phyloP scores from a whole-genome alignment of 2,888 invertebrate genomes.

The Paralinhomoeus sp. region DNA sequence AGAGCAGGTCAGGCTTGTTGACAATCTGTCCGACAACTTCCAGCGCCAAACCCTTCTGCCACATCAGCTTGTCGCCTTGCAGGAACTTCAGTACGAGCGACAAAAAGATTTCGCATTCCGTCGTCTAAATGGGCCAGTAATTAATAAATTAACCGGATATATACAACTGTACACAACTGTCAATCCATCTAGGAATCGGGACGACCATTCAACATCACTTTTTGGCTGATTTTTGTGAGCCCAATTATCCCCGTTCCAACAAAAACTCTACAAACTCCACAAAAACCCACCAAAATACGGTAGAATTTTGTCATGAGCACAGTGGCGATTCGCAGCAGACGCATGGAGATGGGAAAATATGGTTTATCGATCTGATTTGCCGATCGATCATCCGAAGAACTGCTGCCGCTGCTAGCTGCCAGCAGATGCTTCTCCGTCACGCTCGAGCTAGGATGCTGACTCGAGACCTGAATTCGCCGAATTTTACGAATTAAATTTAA shows the following conservation, averaged over 20 bases:
- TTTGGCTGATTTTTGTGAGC: too few species aligned
- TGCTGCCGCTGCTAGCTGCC: too few species aligned
- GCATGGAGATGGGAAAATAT: conserved; percentile 85
- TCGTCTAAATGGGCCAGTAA: conserved; percentile 40
- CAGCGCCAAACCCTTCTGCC: conserved; percentile 80
- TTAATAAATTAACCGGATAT: neutral
- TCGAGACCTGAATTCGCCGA: conserved; percentile 4
- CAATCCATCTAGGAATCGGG: neutral
- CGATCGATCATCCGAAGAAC: too few species aligned
- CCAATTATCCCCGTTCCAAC: too few species aligned
- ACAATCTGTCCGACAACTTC: conserved; percentile 88
- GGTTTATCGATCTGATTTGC: conserved; percentile 45
- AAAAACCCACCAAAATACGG: conserved; percentile 46
- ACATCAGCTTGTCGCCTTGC: conserved; percentile 79
- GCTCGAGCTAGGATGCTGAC: conserved; percentile 9
- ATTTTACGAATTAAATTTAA: neutral
- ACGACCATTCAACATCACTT: neutral
- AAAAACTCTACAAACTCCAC: too few species aligned
- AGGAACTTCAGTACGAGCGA: conserved; percentile 86
- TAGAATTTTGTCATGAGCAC: conserved; percentile 81
- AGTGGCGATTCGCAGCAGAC: conserved; percentile 69
- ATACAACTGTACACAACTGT: neutral
- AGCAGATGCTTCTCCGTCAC: too few species aligned
- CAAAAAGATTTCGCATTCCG: conserved; percentile 93
- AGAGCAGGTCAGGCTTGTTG: conserved; percentile 59